Evolutionary conservation across 2,113 vertebrate genomes (phyloP).

Genomic region (Alaudala cheleensis): DNA sequence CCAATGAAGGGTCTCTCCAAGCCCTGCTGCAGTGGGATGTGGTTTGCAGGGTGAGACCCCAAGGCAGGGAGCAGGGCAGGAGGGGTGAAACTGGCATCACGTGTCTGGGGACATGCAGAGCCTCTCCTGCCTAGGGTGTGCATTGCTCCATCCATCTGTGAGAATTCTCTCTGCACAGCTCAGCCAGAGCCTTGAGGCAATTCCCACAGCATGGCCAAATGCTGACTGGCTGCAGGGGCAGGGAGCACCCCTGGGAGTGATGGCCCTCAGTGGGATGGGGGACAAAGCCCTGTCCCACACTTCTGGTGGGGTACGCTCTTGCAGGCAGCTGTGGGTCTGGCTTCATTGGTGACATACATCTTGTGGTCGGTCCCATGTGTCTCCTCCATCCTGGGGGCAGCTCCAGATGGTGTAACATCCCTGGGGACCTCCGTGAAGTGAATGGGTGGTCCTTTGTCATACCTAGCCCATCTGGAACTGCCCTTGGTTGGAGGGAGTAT

Average conservation of each 20-base stretch:
- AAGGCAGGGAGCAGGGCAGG: background rate
- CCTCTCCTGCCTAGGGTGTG: background rate
- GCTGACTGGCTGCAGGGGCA: background rate
- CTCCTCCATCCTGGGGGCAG: background rate
- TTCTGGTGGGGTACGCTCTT: accelerated
- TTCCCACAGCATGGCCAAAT: background rate
- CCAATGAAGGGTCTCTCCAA: background rate
- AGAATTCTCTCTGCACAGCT: background rate
- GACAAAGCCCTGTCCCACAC: background rate
- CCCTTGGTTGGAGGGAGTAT: accelerated
- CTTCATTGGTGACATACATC: background rate
- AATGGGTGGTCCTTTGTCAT: background rate
- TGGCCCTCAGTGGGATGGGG: background rate
- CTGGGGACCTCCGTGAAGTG: background rate
- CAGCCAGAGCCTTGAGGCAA: background rate
- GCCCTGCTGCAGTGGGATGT: accelerated
- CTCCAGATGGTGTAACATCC: background rate
- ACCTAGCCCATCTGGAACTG: background rate
- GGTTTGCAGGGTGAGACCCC: background rate
- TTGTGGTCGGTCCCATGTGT: background rate
- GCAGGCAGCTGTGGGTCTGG: background rate
- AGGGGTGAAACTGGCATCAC: accelerated
- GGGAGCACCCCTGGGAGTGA: background rate
- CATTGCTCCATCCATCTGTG: background rate
- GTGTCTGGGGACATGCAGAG: accelerated